Conservation (phyloP, 2,797 vertebrate species). For the Hydrolagus colliei region DNA sequence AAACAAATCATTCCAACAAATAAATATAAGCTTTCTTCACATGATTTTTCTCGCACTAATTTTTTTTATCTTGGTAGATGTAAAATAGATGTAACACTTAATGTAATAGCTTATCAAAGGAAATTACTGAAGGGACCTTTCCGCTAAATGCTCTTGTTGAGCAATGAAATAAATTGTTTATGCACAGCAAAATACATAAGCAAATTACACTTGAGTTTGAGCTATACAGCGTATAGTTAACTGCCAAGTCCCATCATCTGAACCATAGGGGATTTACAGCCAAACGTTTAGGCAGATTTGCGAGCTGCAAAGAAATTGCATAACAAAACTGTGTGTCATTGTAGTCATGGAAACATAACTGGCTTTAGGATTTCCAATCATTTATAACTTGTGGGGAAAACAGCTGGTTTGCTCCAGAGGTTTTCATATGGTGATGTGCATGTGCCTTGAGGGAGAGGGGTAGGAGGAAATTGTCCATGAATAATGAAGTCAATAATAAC, state of each 20-base stretch:
- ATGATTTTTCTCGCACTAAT: background rate
- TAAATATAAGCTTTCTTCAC: background rate
- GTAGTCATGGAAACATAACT: background rate
- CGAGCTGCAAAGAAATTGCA: background rate
- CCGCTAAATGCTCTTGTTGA: too few relatives aligned
- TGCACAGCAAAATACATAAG: background rate
- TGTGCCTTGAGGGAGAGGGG: background rate
- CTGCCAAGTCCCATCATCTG: background rate
- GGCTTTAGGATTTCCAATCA: background rate
- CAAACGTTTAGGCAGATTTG: background rate
- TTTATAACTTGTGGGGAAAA: background rate
- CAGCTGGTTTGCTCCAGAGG: background rate
- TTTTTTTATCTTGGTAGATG: background rate
- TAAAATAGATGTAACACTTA: background rate
- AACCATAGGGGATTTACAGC: background rate
- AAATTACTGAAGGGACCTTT: background rate
- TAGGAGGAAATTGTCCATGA: too few relatives aligned
- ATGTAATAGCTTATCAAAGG: background rate
- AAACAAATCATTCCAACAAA: background rate
- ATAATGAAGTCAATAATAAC: background rate
- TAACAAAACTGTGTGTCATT: background rate
- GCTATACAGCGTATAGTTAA: background rate
- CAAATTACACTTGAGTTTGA: background rate
- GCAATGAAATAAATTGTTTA: background rate
- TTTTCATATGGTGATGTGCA: background rate